Conservation (phyloP, 2,797 vertebrate species). For the Rhinella marina region DNA sequence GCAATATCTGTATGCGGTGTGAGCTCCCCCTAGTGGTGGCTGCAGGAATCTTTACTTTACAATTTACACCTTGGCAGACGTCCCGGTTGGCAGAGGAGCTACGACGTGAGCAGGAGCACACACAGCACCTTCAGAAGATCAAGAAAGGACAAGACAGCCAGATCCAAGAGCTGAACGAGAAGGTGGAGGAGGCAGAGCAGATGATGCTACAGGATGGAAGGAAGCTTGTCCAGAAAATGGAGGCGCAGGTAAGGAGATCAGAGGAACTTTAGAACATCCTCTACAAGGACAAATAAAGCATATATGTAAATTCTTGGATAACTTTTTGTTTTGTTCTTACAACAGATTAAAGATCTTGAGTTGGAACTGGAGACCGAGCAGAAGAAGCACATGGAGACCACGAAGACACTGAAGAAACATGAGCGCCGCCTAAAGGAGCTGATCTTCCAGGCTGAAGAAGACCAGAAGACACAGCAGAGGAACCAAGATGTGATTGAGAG, state of each 20-base stretch:
- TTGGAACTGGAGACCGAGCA: constrained; percentile 73
- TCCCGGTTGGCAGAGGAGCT: constrained; percentile 78
- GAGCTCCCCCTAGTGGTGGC: neutral
- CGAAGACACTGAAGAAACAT: constrained; percentile 74
- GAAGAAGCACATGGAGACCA: constrained; percentile 71
- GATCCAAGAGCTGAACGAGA: constrained; percentile 77
- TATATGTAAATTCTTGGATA: neutral
- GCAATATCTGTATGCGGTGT: too few relatives aligned
- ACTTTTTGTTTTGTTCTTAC: neutral
- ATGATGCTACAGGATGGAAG: constrained; percentile 82
- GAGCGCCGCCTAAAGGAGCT: constrained; percentile 74
- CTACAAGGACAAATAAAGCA: neutral
- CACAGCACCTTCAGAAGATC: constrained; percentile 78
- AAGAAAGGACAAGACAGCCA: constrained; percentile 82
- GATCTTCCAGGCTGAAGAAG: constrained; percentile 77
- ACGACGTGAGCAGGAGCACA: constrained; percentile 81
- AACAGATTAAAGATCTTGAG: constrained; percentile 75
- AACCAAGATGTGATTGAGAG: constrained; percentile 77
- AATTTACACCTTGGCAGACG: constrained; percentile 65
- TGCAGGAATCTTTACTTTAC: neutral
- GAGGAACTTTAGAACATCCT: neutral
- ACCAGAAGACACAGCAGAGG: constrained; percentile 76
- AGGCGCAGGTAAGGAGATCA: constrained; percentile 74
- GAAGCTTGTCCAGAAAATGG: constrained; percentile 84
- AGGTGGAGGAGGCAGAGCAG: constrained; percentile 82